phyloP scores from a whole-genome alignment of 2,888 invertebrate species.

The Melitaea athalia region DNA sequence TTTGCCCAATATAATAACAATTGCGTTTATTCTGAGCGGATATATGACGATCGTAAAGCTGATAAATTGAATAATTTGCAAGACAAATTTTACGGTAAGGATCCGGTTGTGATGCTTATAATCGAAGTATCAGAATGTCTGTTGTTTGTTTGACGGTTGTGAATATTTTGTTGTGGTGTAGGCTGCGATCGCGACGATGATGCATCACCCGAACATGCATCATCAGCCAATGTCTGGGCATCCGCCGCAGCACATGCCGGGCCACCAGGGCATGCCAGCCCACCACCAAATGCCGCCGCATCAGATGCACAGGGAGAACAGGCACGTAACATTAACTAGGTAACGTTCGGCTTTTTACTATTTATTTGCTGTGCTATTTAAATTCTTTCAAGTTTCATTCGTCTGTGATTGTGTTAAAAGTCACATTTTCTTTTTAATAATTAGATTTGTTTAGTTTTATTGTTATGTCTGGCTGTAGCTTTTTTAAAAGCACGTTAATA shows the following conservation, averaged over 20 bases:
- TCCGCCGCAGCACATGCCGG: conserved; percentile 76
- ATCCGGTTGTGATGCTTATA: conserved; percentile 47
- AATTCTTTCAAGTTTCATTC: conserved; percentile 11
- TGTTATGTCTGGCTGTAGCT: not conserved
- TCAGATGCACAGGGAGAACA: conserved; percentile 85
- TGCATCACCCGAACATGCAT: conserved; percentile 83
- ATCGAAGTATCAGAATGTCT: conserved; percentile 54
- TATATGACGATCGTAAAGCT: conserved; percentile 67
- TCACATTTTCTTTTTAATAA: not conserved
- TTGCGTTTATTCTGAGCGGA: conserved; percentile 68
- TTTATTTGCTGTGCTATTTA: conserved; percentile 49
- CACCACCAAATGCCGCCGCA: conserved; percentile 85
- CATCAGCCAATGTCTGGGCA: conserved; percentile 80
- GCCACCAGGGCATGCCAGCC: conserved; percentile 71
- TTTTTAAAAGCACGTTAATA: not conserved
- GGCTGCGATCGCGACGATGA: conserved; percentile 72
- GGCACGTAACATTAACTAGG: conserved; percentile 80
- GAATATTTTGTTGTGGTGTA: conserved; percentile 66
- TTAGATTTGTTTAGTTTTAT: not conserved
- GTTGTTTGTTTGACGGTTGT: conserved; percentile 67
- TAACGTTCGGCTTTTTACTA: conserved; percentile 69
- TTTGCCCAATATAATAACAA: conserved; percentile 84
- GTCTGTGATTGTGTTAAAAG: not conserved
- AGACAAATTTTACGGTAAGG: conserved; percentile 65
- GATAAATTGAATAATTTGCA: conserved; percentile 53